Evolutionary conservation across 2,113 vertebrate genomes (phyloP), one percentile per base, ranked within the genome.

Genomic region (Tetrax tetrax): DNA sequence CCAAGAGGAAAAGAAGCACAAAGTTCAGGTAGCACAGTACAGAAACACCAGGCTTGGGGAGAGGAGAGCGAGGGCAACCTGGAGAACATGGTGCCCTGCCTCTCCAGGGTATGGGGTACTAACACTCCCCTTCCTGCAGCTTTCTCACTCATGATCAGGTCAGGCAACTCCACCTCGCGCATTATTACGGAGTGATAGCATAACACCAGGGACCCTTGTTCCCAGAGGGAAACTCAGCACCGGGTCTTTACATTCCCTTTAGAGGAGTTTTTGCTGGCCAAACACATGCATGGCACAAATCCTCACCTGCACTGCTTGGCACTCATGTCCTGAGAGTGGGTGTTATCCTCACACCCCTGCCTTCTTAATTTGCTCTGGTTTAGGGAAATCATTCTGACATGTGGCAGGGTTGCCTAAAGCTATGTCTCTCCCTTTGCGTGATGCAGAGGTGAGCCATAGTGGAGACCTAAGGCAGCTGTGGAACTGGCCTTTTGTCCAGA

Each of bases 181-280:
- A 8, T 41, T 21, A 8, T 38, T 37, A 28, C 0, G 1, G 63
- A 71, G 25, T 14, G 4, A 24, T 27, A 28, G 25, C 1, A 0
- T 60, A 60, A 78, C 50, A 35, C 18, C 29, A 38, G 20, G 14
- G 43, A 31, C 47, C 10, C 38, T 11, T 16, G 20, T 31, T 20
- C 38, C n/a, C 23, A 50, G 41, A 53, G 43, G 7, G 45, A 59
- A 90, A 24, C 23, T 64, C 50, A 45, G 28, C 1, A 0, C 33
- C 1, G 0, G 6, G 24, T 31, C 48, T 64, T 57, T 53, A 35
- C 1, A 0, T 64, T 59, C 23, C 22, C 35, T 59, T 89, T 41
- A 29, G 48, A 31, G 28, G 7, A 38, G 20, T 22, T 51, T 56
- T 45, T 75, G 35, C 69, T 64, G 43, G 21, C 24, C 28, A n/a